Evolutionary conservation across 2,113 vertebrate species (phyloP).

Genomic region (Eurypyga helias): DNA sequence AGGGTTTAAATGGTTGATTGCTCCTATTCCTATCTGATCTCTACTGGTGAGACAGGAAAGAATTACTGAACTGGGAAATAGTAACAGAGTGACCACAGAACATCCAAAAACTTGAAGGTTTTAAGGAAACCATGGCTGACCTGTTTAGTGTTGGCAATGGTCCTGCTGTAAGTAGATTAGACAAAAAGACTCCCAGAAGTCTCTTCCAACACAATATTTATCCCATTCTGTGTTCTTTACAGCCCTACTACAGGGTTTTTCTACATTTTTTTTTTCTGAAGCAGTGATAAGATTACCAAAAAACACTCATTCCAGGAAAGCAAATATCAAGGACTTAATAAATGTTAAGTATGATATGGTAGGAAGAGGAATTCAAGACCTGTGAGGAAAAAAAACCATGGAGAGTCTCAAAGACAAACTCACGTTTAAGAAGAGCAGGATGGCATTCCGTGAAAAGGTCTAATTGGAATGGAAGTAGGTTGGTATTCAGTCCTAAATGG

Average conservation of each 20-base stretch:
- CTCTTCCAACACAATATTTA: not conserved
- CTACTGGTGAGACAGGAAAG: not conserved
- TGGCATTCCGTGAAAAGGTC: not conserved
- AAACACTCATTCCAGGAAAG: not conserved
- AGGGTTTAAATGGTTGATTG: not conserved
- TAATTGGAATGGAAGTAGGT: not conserved
- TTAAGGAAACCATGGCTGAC: not conserved
- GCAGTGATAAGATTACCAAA: not conserved
- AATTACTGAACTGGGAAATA: not conserved
- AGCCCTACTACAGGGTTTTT: not conserved
- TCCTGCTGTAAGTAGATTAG: not conserved
- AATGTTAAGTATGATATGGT: not conserved
- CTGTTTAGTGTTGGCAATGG: not conserved
- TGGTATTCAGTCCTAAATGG: not conserved
- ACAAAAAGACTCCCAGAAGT: not conserved
- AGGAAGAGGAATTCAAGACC: not conserved
- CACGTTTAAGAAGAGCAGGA: not conserved
- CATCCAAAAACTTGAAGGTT: not conserved
- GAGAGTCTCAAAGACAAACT: not conserved
- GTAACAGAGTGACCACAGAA: not conserved
- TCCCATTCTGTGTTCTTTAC: not conserved
- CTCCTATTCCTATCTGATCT: not conserved
- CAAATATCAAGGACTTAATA: not conserved
- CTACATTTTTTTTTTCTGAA: not conserved
- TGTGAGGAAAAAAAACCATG: not conserved